These are phyloP conservation scores for Spilosoma lubricipeda DNA, from an alignment of 2,888 invertebrate species.

Conservation along the genomic window DNA sequence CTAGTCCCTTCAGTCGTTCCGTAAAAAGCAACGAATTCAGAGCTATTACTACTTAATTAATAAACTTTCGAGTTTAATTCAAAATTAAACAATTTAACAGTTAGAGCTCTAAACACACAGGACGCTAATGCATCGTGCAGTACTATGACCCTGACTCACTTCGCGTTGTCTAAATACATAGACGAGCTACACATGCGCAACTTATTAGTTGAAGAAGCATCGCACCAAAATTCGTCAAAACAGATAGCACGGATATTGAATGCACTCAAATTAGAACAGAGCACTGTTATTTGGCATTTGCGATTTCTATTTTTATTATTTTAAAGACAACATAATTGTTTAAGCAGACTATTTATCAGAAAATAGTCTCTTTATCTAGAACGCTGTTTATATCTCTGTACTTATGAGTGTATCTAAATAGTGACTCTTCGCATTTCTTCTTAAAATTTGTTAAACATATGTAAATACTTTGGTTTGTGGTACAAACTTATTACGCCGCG, in stretches of 20 bases:
- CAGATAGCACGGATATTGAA: not conserved
- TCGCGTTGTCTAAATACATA: slow-evolving; percentile 34
- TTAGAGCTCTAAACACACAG: slow-evolving; percentile 29
- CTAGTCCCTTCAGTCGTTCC: not conserved
- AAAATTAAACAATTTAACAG: slow-evolving; percentile 22
- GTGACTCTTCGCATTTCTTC: no score
- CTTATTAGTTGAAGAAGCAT: not conserved
- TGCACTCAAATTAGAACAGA: not conserved
- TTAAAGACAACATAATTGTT: no score
- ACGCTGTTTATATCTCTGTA: no score
- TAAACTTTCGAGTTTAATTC: not conserved
- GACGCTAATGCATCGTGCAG: slow-evolving; percentile 46
- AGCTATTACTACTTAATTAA: not conserved
- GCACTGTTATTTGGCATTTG: not conserved
- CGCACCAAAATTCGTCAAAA: not conserved
- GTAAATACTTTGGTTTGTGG: not conserved
- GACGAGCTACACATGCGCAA: slow-evolving; percentile 27
- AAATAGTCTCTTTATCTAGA: no score
- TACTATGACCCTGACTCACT: slow-evolving; percentile 67
- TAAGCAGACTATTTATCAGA: no score
- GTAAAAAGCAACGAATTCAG: not conserved
- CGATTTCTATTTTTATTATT: no score
- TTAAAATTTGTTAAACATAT: no score
- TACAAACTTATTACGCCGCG: not conserved
- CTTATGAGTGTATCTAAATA: no score